Evolutionary conservation across 2,797 vertebrate species (phyloP), one percentile per base, ranked within the genome.

Genomic region (Pipistrellus pygmaeus): DNA sequence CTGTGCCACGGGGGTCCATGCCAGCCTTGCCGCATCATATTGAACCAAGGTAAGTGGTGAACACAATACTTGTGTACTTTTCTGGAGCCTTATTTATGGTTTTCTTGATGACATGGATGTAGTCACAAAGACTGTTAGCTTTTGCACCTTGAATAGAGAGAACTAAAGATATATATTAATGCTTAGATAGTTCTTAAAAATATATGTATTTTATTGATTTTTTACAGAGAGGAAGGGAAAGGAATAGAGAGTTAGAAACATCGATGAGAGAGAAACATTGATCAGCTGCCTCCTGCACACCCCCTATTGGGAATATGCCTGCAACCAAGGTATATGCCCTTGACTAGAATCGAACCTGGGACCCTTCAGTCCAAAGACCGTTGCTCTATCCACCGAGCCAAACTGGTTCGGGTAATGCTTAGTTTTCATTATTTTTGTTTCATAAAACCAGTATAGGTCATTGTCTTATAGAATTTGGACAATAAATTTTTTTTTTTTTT

Each of bases 1-100:
- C 98, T 99, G 93, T 99, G 99, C 98, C 99, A 99, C 97, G 97
- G 98, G 1, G 99, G 99, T 92, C 95, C 97, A 0, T 99, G 99
- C 97, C 98, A 99, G 55, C 99, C 99, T 93, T 99, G 99, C 97
- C 99, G 98, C 78, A 97, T 99, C 94, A 98, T 98, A 84, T 96
- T 99, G 88, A 98, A 99, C 85, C 99, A 99, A 97, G 98, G 99
- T 99, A 97, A 98, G 98, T 98, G 25, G 12, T 90, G 38, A 69
- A 46, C 11, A 51, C 18, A 41, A 7, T 88, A 38, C 32, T 57
- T 66, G 1, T 62, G 8, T 38, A 15, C 35, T 85, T 82, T 94
- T 66, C 68, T 77, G 18, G 41, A 89, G 88, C 25, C n/a, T 90
- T 81, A 55, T 69, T 83, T 53, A 41, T 75, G 46, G 8, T 90